Conservation (phyloP, 2,113 vertebrate genomes). For the Okapia johnstoni region DNA sequence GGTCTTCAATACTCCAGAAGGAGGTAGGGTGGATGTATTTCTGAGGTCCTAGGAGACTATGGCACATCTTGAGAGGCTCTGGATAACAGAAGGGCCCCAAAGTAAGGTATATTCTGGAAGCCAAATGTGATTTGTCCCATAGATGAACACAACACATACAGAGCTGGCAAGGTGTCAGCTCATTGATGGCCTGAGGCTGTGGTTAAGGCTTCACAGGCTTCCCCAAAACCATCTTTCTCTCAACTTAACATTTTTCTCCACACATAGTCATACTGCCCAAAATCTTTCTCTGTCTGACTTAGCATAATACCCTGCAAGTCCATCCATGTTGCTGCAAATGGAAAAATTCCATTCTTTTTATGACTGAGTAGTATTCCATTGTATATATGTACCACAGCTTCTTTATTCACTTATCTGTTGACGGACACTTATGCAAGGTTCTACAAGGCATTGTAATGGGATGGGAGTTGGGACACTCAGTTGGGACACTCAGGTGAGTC, state of each 20-base stretch:
- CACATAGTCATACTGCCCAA: not conserved
- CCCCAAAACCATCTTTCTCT: not conserved
- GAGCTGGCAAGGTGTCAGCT: not conserved
- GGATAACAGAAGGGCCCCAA: not conserved
- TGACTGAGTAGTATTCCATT: not conserved
- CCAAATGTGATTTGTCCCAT: not conserved
- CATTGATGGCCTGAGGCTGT: accelerated
- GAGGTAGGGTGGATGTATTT: conserved; percentile 82
- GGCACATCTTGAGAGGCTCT: not conserved
- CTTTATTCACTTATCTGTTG: not conserved
- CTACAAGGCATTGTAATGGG: not conserved
- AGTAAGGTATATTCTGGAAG: not conserved
- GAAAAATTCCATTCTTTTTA: not conserved
- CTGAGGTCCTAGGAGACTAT: not conserved
- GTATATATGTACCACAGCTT: not conserved
- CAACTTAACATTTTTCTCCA: not conserved
- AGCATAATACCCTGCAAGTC: not conserved
- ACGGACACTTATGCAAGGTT: not conserved
- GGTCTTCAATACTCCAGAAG: conserved; percentile 92
- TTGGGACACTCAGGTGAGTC: not conserved
- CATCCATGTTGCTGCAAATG: not conserved
- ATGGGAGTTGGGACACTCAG: not conserved
- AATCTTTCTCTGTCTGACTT: not conserved
- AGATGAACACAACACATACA: not conserved
- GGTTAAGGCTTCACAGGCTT: not conserved